Base-by-base conservation (phyloP, 1,140 invertebrate species). In the Zaprionus taronus region DNA sequence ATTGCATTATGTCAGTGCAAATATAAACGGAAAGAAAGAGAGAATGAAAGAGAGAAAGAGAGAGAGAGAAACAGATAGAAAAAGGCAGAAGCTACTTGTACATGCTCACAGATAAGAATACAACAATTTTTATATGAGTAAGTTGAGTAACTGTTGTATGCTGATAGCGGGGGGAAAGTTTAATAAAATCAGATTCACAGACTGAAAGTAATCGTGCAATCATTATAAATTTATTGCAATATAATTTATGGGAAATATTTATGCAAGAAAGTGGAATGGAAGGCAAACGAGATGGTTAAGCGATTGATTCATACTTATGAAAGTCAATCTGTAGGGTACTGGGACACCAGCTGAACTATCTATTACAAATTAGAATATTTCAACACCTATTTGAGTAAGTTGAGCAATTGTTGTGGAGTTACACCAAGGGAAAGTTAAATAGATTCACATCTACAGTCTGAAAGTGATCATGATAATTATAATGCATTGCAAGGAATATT, bases 1-100 rank as follows among this genome's bases (percentile, higher is more conserved):
- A 72, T 84, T 84, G 68, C 79, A 84, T 79, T 78, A 84, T 57
- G 34, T 57, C 14, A 24, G 28, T 28, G 57, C 41, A 76, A 57
- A 20, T 24, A n/a, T 47, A 47, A 47, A 6, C n/a, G n/a, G n/a
- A 47, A n/a, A 38, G 26, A 47, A 36, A 36, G 28, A 24, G 20
- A 20, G 22, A 56, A 12, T 15, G 31, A 17, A 17, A 22, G 17
- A 60, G 31, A 22, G 15, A 26, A 4, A 17, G 20, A 9, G 3
- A 9, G n/a, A 7, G 15, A 44, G 7, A 60, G 34, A 20, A 12
- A 22, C 5, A 15, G 22, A 26, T 5, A 26, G 24, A 26, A 0
- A 26, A 0, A 3, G n/a, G 36, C 14, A 56, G 24, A 17, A 0
- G 22, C 1, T 31, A 49, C 31, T 2, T 34, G 31, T 4, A 34